Base-by-base conservation (phyloP, 2,113 vertebrate genomes). In the Equus quagga region DNA sequence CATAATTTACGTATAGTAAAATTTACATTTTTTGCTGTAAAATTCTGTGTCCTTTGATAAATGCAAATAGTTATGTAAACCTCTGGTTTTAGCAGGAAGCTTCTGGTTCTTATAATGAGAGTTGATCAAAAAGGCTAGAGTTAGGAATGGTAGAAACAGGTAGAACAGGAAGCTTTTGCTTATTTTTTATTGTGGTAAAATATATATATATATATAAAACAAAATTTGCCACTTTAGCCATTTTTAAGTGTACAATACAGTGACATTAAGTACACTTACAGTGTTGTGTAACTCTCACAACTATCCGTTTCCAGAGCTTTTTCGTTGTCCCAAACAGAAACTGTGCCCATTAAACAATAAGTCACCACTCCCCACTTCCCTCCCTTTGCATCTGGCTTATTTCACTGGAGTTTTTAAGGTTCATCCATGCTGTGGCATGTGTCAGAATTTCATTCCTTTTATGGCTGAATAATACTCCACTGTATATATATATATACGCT, bases 401-500 rank as follows among this genome's bases (percentile, higher is more conserved):
- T 21, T 93, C 31, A 28, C 62, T 58, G 24, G 6, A 17, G 49
- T 60, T 80, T 94, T 79, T 44, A 14, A 60, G 64, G 80, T 70
- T 80, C 18, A 12, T 49, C 33, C 17, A 11, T 49, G 21, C 31
- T 8, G 36, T 15, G 3, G 36, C 64, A 1, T 23, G 2, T 31
- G 41, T 80, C 64, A 36, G 73, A 41, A 1, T 87, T 58, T 8
- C 23, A 31, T 36, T 36, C 62, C 73, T 49, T 79, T 26, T 31
- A 7, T 49, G 51, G 6, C 51, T 28, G 72, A 58, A 4, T 5
- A 11, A 5, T 26, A 3, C 4, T 49, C 49, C 51, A 41, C 36
- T 41, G 36, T 6, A 21, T 4, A 41, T 31, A 6, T 49, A 28
- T 2, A 0, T 28, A 2, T 60, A 4, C 8, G 21, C 65, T 26